These are phyloP conservation scores for Tenthredo amoena DNA, from an alignment of 2,888 invertebrate genomes.

Conservation along the genomic window DNA sequence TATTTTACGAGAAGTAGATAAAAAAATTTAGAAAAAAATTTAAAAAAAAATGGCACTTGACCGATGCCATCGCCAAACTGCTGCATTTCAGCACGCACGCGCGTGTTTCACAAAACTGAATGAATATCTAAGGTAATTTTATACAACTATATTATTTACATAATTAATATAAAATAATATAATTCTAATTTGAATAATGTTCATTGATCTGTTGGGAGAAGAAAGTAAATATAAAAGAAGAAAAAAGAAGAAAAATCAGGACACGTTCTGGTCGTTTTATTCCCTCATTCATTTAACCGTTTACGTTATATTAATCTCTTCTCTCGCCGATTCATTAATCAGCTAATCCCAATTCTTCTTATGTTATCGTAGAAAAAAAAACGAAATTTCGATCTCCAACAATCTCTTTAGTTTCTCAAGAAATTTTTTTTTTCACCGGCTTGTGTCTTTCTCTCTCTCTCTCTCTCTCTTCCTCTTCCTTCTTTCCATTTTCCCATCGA, in stretches of 20 bases:
- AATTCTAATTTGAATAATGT: not conserved
- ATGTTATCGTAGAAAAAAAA: not conserved
- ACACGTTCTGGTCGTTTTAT: constrained; percentile 57
- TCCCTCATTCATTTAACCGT: not conserved
- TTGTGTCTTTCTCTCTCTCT: too few relatives aligned
- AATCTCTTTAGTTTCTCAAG: not conserved
- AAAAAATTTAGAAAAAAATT: not conserved
- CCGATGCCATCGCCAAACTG: not conserved
- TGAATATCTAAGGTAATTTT: not conserved
- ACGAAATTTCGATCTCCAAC: not conserved
- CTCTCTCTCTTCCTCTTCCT: too few relatives aligned
- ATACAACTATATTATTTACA: not conserved
- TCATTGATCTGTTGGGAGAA: constrained; percentile 59
- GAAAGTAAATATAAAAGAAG: not conserved
- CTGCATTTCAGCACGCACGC: not conserved
- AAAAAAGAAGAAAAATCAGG: constrained; percentile 60
- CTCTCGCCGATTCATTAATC: constrained; percentile 4
- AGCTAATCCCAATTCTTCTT: not conserved
- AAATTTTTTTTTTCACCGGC: not conserved
- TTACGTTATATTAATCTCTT: not conserved
- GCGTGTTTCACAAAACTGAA: not conserved
- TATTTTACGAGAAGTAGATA: not conserved
- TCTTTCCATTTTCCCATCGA: too few relatives aligned
- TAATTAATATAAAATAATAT: not conserved
- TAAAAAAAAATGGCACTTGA: not conserved